Base-by-base conservation (phyloP, 2,888 invertebrate genomes). In the Volucella inflata region DNA sequence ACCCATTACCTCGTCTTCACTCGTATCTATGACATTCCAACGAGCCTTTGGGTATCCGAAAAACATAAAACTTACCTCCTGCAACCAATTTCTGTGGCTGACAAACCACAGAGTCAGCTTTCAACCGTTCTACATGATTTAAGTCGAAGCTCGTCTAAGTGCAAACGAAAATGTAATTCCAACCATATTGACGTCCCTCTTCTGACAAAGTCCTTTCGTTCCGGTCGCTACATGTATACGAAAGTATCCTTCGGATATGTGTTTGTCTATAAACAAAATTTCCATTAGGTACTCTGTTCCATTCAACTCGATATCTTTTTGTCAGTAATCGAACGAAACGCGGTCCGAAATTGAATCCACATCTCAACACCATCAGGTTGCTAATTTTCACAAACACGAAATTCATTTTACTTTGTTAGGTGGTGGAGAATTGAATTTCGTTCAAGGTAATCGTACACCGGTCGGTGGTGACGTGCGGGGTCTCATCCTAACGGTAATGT, bases 371-470 rank as follows among this genome's bases (percentile, higher is more conserved):
- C 62, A 53, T 38, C 55, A 48, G 30, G 53, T 44, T 78, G 64
- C 74, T 71, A 60, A 71, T 80, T 80, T 84, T 71, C 84, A 48
- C 17, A 17, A 70, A 62, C 62, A 70, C 36, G 48, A 70, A 55
- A 65, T 48, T 55, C 53, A 38, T 71, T 84, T 84, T 70, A 75
- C 60, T 64, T 75, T n/a, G 67, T 40, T 12, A 38, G 42, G 12
- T 16, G 55, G 14, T 11, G 11, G 53, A 11, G 44, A 11, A 21
- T 17, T 21, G 21, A 68, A 51, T 17, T 68, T 16, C 38, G 42
- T 55, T 50, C 38, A 60, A 67, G 36, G 42, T 64, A 10, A 59
- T 70, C 38, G 55, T 36, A n/a, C n/a, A 51, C 30, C 21, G 2
- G n/a, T n/a, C n/a, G n/a, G n/a, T n/a, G n/a, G 21, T 4, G 21